Evolutionary conservation across 2,113 vertebrate species (phyloP).

Genomic region (Catharus minimus): DNA sequence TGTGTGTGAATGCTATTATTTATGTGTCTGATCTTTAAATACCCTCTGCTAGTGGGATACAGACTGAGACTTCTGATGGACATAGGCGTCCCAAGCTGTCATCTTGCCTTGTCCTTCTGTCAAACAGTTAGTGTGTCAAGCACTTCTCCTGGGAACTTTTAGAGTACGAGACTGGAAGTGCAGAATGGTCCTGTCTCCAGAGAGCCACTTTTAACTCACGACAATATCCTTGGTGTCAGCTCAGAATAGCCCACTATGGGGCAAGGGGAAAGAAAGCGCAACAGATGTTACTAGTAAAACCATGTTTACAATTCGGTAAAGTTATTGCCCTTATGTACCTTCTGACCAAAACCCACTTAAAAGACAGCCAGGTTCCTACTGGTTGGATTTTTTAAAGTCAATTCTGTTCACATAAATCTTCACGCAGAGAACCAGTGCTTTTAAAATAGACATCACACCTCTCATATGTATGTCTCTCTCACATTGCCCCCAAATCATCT

Average conservation of each 20-base stretch:
- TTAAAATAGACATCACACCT: background rate
- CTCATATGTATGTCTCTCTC: background rate
- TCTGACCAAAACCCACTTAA: constrained; percentile 26
- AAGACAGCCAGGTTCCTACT: background rate
- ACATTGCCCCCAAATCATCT: background rate
- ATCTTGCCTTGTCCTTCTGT: constrained; percentile 67
- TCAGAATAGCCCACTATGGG: constrained; percentile 82
- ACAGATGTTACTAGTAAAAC: constrained; percentile 87
- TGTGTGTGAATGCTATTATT: constrained; percentile 38
- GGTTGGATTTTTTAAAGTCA: background rate
- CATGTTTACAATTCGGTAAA: constrained; percentile 76
- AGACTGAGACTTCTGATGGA: constrained; percentile 49
- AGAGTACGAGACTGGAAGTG: constrained; percentile 19
- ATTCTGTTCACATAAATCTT: background rate
- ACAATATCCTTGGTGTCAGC: constrained; percentile 73
- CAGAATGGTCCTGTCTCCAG: constrained; percentile 64
- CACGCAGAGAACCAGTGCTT: fast-evolving
- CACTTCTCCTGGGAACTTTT: constrained; percentile 65
- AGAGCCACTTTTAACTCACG: constrained; percentile 78
- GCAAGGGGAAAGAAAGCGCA: constrained; percentile 75
- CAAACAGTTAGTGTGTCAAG: constrained; percentile 70
- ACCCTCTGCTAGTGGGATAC: constrained; percentile 52
- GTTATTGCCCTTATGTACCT: constrained; percentile 45
- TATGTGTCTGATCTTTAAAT: constrained; percentile 60
- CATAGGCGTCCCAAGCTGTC: constrained; percentile 54